phyloP scores from a whole-genome alignment of 2,113 vertebrate genomes.

The Callorhinus ursinus region DNA sequence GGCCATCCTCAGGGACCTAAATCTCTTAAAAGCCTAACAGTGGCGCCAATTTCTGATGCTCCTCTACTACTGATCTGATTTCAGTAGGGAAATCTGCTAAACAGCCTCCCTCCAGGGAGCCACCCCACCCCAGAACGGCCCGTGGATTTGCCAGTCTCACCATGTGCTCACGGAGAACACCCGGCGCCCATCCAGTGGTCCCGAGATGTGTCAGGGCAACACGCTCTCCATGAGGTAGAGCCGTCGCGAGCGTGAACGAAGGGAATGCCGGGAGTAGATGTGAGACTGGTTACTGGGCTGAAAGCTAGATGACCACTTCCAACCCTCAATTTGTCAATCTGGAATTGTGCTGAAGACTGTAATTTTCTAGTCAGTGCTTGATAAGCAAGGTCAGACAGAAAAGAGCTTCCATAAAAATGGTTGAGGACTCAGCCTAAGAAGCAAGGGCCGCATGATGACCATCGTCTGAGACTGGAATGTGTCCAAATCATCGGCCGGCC shows the following conservation, averaged over 20 bases:
- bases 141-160: rapidly evolving
- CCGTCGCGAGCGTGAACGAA: neutral
- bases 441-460: neutral
- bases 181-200: rapidly evolving
- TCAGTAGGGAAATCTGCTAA: conserved; percentile 39
- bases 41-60: conserved; percentile 67
- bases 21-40: conserved; percentile 40
- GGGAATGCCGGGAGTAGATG: conserved; percentile 16
- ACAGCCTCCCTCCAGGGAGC: neutral
- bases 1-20: conserved; percentile 59
- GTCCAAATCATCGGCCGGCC: conserved; percentile 38
- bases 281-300: conserved; percentile 76
- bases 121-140: neutral
- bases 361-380: conserved; percentile 83
- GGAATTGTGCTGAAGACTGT: conserved; percentile 72
- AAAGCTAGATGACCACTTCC: conserved; percentile 79
- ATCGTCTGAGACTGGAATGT: conserved; percentile 54
- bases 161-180: neutral
- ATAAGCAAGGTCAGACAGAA: conserved; percentile 84
- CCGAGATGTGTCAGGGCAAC: rapidly evolving
- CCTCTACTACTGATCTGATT: conserved; percentile 38
- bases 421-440: conserved; percentile 73
- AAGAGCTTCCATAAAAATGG: conserved; percentile 71
- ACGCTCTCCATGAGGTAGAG: neutral
- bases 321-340: conserved; percentile 85